Evolutionary conservation across 2,113 vertebrate genomes (phyloP).

Genomic region (Herpetotheres cachinnans): DNA sequence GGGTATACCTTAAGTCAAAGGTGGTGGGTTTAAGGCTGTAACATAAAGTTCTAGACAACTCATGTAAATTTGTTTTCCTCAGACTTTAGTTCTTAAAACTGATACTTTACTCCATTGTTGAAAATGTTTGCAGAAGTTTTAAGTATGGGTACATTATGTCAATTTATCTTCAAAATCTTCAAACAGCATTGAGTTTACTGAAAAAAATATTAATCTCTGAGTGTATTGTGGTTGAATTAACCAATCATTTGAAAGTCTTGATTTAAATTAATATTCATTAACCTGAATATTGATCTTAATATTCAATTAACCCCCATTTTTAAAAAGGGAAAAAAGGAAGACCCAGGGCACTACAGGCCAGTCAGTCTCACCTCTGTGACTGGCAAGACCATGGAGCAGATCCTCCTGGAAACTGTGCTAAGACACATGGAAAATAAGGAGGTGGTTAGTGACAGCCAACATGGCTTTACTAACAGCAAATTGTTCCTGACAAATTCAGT

Average conservation of each 20-base stretch:
- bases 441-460: too few relatives aligned
- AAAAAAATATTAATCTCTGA: slow-evolving; percentile 34
- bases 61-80: not conserved
- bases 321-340: too few relatives aligned
- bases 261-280: slow-evolving; percentile 30
- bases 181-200: not conserved
- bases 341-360: too few relatives aligned
- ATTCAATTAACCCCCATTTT: too few relatives aligned
- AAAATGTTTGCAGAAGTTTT: slow-evolving; percentile 53
- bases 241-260: not conserved
- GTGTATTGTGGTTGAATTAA: slow-evolving; percentile 24
- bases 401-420: too few relatives aligned
- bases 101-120: slow-evolving; percentile 42
- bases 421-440: too few relatives aligned
- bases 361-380: too few relatives aligned
- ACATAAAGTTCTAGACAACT: not conserved
- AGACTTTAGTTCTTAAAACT: slow-evolving; percentile 13
- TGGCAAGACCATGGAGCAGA: too few relatives aligned
- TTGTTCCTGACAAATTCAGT: too few relatives aligned
- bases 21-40: not conserved
- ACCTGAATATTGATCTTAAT: too few relatives aligned
- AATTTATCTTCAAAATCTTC: slow-evolving; percentile 50
- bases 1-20: not conserved
- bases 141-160: not conserved
- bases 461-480: too few relatives aligned